Evolutionary conservation across 2,888 invertebrate species (phyloP).

Genomic region (Cynaeus angustus): DNA sequence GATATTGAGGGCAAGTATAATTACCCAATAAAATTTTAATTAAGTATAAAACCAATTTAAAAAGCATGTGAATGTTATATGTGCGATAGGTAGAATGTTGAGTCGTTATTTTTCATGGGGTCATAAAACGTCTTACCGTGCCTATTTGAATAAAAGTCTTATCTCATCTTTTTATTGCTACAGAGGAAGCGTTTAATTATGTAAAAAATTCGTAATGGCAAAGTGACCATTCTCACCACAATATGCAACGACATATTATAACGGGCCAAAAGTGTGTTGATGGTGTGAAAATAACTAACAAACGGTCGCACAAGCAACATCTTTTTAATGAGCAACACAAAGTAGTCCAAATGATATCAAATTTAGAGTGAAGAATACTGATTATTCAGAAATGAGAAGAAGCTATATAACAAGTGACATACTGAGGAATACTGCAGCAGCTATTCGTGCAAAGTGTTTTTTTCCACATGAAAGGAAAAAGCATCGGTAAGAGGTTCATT

Average conservation of each 20-base stretch:
- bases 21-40: conserved; percentile 57
- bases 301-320: too few species aligned
- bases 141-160: conserved; percentile 57
- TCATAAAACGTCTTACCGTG: conserved; percentile 54
- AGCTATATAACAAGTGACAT: too few species aligned
- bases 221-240: conserved; percentile 42
- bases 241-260: conserved; percentile 11
- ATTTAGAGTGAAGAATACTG: too few species aligned
- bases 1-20: conserved; percentile 55
- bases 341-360: too few species aligned
- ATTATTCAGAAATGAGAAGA: too few species aligned
- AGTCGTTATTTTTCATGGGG: conserved; percentile 53
- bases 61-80: conserved; percentile 55
- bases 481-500: too few species aligned
- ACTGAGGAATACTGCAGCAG: too few species aligned
- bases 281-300: too few species aligned
- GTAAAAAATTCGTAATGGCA: conserved; percentile 47
- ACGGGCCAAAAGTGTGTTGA: not conserved
- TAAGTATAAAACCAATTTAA: conserved; percentile 57
- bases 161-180: conserved; percentile 52
- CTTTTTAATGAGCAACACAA: too few species aligned
- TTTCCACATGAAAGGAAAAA: too few species aligned
- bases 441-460: too few species aligned
- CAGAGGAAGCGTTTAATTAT: conserved; percentile 49
- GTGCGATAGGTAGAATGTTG: conserved; percentile 53